Conservation (phyloP, 2,888 invertebrate species). For the Euplagia quadripunctaria region DNA sequence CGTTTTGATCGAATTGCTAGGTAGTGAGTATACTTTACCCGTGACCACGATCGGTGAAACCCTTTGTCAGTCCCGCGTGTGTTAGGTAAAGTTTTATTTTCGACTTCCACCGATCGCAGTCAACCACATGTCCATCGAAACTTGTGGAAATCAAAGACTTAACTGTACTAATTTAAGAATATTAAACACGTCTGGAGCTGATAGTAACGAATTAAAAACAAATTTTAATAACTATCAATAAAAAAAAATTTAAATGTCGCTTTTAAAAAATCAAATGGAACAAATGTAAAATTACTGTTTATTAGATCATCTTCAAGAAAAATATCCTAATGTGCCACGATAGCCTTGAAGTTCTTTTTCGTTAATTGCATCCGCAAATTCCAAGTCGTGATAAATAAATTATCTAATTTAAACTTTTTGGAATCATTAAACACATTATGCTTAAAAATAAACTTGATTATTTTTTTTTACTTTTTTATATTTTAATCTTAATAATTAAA, state of each 20-base stretch:
- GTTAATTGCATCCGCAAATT: slow-evolving; percentile 10
- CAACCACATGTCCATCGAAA: no score
- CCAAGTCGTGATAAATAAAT: slow-evolving; percentile 4
- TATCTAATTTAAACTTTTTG: not conserved
- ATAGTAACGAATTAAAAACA: no score
- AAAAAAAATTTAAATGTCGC: not conserved
- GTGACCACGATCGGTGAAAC: no score
- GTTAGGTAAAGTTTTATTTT: no score
- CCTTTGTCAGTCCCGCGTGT: no score
- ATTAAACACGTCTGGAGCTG: no score
- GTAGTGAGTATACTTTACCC: no score
- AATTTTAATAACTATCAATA: no score
- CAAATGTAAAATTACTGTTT: not conserved
- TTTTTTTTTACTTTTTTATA: not conserved
- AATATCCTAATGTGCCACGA: slow-evolving; percentile 1
- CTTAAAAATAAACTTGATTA: not conserved
- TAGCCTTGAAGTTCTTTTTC: slow-evolving; percentile 13
- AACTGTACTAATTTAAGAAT: no score
- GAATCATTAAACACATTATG: slow-evolving; percentile 1
- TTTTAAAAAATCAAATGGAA: not conserved
- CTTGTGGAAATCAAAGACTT: no score
- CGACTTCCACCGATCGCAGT: no score
- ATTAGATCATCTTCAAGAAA: slow-evolving; percentile 1
- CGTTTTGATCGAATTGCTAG: no score
- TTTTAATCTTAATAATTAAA: slow-evolving; percentile 19